Conservation (phyloP, 2,888 invertebrate genomes). For the Embidobia sp. region DNA sequence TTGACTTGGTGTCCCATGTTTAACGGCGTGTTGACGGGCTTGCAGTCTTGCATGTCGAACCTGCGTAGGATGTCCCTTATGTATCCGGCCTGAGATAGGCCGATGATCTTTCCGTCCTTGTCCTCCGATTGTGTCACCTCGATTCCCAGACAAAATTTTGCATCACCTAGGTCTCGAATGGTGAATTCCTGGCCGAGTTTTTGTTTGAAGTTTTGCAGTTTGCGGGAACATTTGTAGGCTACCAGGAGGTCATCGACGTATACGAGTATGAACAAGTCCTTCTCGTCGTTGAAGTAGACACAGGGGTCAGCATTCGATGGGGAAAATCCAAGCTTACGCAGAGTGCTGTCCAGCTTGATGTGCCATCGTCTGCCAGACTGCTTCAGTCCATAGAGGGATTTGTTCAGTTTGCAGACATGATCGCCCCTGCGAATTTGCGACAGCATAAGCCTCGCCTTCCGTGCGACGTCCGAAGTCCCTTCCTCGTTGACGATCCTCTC, state of each 20-base stretch:
- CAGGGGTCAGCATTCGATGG: constrained; percentile 4
- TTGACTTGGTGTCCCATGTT: background rate
- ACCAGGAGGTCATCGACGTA: background rate
- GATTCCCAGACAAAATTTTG: background rate
- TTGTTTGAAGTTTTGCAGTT: background rate
- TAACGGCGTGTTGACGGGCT: background rate
- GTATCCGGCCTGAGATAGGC: background rate
- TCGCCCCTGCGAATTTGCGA: background rate
- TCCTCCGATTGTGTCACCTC: background rate
- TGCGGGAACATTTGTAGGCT: background rate
- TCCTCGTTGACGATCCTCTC: background rate
- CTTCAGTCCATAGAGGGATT: background rate
- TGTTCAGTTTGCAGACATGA: background rate
- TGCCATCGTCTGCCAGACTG: constrained; percentile 1
- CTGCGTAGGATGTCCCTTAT: background rate
- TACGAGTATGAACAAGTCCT: background rate
- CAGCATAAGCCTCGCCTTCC: background rate
- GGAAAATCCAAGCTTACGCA: background rate
- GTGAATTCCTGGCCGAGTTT: background rate
- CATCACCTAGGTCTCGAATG: background rate
- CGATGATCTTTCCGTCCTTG: background rate
- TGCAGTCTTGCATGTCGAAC: constrained; percentile 6
- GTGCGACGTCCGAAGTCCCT: background rate
- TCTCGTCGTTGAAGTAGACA: background rate
- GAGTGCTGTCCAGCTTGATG: background rate